phyloP scores from a whole-genome alignment of 2,797 vertebrate species.

The Tenualosa thibaudeaui region DNA sequence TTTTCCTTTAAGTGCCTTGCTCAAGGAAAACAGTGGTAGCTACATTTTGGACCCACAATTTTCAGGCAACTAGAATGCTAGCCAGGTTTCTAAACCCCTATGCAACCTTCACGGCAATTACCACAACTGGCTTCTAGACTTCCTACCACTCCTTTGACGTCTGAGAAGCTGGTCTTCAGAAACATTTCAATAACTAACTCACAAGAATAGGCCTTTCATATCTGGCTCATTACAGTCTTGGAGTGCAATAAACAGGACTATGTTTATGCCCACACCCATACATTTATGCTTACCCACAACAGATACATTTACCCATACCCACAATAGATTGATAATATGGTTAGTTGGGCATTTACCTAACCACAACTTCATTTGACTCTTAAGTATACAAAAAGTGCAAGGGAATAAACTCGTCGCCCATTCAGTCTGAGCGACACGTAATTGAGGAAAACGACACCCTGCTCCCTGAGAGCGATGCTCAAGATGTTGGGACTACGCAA shows the following conservation, averaged over 20 bases:
- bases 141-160: background rate
- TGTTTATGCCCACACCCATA: background rate
- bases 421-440: background rate
- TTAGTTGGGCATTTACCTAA: background rate
- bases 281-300: background rate
- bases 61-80: too few species aligned
- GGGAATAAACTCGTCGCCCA: background rate
- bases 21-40: too few species aligned
- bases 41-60: too few species aligned
- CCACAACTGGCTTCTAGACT: background rate
- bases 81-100: too few species aligned
- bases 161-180: background rate
- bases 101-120: too few species aligned
- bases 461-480: conserved; percentile 48
- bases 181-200: background rate
- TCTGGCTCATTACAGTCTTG: background rate
- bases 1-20: too few species aligned
- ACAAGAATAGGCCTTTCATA: background rate
- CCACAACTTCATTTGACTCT: background rate
- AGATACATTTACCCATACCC: background rate
- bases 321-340: too few species aligned
- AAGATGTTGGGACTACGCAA: conserved; percentile 44
- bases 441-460: conserved; percentile 52
- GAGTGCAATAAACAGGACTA: background rate
- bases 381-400: background rate